These are phyloP conservation scores for Sebastes kiyomatsui DNA, from an alignment of 2,797 vertebrate species.

Conservation along the genomic window DNA sequence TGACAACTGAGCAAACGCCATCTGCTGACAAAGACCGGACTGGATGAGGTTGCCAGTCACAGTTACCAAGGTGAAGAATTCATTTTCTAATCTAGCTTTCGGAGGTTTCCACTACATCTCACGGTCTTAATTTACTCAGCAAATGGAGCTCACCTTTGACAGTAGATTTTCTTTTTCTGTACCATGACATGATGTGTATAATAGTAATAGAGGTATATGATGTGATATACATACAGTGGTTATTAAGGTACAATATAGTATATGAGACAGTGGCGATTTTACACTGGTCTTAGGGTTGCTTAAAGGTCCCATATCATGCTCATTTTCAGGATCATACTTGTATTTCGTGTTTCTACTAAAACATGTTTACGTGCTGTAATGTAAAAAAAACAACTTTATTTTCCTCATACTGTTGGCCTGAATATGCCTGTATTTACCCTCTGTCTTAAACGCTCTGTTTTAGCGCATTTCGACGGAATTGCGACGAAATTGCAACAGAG, in stretches of 20 bases:
- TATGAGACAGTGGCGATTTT: too few species aligned
- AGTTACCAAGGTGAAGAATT: background rate
- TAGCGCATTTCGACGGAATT: too few species aligned
- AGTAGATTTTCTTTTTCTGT: background rate
- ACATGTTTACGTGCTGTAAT: too few species aligned
- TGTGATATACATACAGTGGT: background rate
- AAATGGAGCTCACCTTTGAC: background rate
- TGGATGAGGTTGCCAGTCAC: background rate
- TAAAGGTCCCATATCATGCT: too few species aligned
- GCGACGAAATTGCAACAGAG: too few species aligned
- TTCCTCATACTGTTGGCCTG: too few species aligned
- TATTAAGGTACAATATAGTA: background rate
- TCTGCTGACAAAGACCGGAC: background rate
- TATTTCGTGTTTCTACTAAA: too few species aligned
- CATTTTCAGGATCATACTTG: too few species aligned
- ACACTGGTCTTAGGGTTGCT: too few species aligned
- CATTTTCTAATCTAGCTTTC: background rate
- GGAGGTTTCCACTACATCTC: background rate
- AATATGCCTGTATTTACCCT: too few species aligned
- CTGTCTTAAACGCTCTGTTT: too few species aligned
- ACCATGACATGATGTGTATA: background rate
- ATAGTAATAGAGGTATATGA: background rate
- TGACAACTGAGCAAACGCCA: background rate
- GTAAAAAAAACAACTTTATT: too few species aligned
- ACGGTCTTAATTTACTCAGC: background rate